A percentile compares a stretch with the other conserved stretches of the same genome.
Evolutionary conservation across 2,888 invertebrate genomes (phyloP).

Genomic region (Bursaphelenchus okinawaensis): DNA sequence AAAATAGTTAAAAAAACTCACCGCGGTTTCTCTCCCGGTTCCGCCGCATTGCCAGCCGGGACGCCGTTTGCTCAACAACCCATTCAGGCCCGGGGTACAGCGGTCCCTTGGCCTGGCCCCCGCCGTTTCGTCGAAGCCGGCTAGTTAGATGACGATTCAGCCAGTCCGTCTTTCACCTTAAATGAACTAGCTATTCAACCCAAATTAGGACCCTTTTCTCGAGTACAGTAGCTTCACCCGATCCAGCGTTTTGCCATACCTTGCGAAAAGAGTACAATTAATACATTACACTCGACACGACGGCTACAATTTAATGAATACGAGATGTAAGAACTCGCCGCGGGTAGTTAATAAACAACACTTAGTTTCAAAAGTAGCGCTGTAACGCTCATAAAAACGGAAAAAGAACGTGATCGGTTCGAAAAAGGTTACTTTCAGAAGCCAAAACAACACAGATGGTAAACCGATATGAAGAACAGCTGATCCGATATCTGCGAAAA

Average conservation of each 20-base stretch:
- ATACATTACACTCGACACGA: neutral
- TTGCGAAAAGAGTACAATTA: too few relatives aligned
- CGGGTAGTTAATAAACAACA: neutral
- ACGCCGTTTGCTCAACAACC: neutral
- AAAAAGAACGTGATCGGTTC: neutral
- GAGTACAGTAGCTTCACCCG: neutral
- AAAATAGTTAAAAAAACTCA: constrained; percentile 6
- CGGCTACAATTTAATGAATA: neutral
- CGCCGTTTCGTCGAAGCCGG: neutral
- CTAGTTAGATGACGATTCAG: neutral
- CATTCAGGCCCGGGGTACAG: neutral
- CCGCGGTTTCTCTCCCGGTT: neutral
- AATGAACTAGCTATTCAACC: neutral
- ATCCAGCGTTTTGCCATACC: too few relatives aligned
- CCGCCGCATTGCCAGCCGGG: neutral
- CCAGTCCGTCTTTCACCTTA: neutral
- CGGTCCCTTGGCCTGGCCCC: neutral
- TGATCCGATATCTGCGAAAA: too few relatives aligned
- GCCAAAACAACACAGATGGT: neutral
- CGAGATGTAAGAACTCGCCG: neutral
- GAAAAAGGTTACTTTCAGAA: constrained; percentile 6
- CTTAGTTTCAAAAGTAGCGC: neutral
- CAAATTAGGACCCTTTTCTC: neutral
- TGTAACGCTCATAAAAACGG: neutral
- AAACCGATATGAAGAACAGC: neutral